phyloP scores from a whole-genome alignment of 2,888 invertebrate genomes.

The Sialis lutaria region DNA sequence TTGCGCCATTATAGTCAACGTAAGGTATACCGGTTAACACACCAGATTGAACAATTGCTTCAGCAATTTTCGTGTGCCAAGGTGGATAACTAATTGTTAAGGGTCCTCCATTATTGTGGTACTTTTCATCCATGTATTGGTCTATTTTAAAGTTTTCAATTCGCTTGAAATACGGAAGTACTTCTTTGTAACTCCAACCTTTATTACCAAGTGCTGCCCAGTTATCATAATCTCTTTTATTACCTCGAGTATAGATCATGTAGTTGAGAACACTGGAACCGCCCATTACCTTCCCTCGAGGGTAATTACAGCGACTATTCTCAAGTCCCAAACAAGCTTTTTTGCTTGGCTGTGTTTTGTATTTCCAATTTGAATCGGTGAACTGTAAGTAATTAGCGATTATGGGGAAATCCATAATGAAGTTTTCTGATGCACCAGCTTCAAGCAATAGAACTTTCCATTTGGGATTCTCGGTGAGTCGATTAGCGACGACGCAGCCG shows the following conservation, averaged over 20 bases:
- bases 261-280: constrained; percentile 79
- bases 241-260: constrained; percentile 84
- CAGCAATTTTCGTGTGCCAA: constrained; percentile 36
- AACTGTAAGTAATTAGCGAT: constrained; percentile 55
- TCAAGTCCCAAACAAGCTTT: constrained; percentile 62
- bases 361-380: constrained; percentile 60
- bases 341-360: constrained; percentile 58
- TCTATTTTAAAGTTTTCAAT: constrained; percentile 73
- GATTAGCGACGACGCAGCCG: constrained; percentile 56
- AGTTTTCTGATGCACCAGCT: constrained; percentile 51
- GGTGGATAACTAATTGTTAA: constrained; percentile 37
- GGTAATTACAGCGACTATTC: constrained; percentile 62
- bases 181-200: constrained; percentile 47
- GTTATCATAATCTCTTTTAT: constrained; percentile 66
- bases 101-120: constrained; percentile 35
- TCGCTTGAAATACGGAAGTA: constrained; percentile 71
- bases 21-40: constrained; percentile 41
- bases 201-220: constrained; percentile 73
- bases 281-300: constrained; percentile 68
- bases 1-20: constrained; percentile 47
- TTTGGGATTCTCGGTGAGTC: constrained; percentile 49
- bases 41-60: constrained; percentile 45
- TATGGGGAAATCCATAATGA: constrained; percentile 59
- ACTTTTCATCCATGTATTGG: constrained; percentile 34
- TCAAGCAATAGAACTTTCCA: constrained; percentile 55